phyloP scores from a whole-genome alignment of 2,113 vertebrate genomes.

The Murina feae region DNA sequence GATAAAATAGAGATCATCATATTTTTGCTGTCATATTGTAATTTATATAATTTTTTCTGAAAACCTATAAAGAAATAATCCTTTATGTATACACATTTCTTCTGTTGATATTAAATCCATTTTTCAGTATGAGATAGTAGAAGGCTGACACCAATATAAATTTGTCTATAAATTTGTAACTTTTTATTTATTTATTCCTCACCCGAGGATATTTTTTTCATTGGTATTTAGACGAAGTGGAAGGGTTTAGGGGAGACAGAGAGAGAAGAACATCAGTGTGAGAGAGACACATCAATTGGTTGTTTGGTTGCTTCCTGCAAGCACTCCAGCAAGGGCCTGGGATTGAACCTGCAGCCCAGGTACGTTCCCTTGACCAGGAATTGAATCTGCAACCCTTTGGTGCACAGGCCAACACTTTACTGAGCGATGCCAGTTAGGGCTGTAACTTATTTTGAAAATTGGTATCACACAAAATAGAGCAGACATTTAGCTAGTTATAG shows the following conservation, averaged over 20 bases:
- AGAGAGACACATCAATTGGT: no score
- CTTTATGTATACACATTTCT: neutral
- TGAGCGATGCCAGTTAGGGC: no score
- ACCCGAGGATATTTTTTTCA: no score
- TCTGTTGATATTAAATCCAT: neutral
- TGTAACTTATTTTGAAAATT: slow-evolving; percentile 49
- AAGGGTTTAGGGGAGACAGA: no score
- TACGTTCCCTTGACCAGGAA: no score
- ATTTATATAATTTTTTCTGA: neutral
- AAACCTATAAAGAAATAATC: neutral
- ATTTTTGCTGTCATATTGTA: neutral
- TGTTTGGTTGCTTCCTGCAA: no score
- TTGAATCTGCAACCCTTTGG: no score
- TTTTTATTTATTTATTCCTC: neutral
- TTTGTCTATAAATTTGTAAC: slow-evolving; percentile 29
- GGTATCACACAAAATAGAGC: neutral
- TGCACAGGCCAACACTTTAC: no score
- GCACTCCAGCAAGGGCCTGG: no score
- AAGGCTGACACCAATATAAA: neutral
- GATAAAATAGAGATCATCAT: neutral
- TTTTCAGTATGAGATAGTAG: neutral
- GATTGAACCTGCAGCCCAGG: no score
- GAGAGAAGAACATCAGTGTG: no score
- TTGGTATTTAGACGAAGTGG: no score
- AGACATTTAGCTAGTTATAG: neutral